Percentiles rank a stretch among this genome's conserved stretches.
Conservation (phyloP, 2,888 invertebrate genomes). For the Spodoptera picta region DNA sequence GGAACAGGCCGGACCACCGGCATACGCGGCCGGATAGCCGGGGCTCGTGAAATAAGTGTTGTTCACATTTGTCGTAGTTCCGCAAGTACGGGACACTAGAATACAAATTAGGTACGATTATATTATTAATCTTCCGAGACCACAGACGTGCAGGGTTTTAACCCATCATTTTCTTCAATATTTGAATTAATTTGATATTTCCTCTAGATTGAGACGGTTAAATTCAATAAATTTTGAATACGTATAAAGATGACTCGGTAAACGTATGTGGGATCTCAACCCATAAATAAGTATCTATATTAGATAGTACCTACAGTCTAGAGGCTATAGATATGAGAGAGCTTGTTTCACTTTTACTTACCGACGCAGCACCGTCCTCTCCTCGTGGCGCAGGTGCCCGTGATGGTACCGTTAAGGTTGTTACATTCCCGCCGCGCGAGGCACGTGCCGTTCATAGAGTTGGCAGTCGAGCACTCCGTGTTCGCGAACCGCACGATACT, state of each 20-base stretch:
- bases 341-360: conserved; percentile 79
- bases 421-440: conserved; percentile 93
- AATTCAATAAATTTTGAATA: no score
- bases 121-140: not conserved
- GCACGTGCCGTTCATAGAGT: conserved; percentile 92
- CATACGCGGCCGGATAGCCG: conserved; percentile 91
- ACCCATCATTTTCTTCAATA: no score
- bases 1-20: conserved; percentile 91
- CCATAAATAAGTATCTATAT: no score
- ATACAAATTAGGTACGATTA: not conserved
- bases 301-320: no score
- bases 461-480: conserved; percentile 90
- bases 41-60: conserved; percentile 95
- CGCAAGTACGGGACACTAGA: conserved; percentile 92
- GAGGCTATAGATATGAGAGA: no score
- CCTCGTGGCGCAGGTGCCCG: conserved; percentile 92
- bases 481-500: conserved; percentile 94
- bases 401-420: conserved; percentile 91
- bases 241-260: no score
- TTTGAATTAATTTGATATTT: no score
- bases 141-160: no score
- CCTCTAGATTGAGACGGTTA: no score
- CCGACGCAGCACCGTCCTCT: conserved; percentile 95
- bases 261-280: no score
- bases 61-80: conserved; percentile 91